These are phyloP conservation scores for Gnatocerus cornutus DNA, from an alignment of 2,888 invertebrate genomes.

Conservation along the genomic window DNA sequence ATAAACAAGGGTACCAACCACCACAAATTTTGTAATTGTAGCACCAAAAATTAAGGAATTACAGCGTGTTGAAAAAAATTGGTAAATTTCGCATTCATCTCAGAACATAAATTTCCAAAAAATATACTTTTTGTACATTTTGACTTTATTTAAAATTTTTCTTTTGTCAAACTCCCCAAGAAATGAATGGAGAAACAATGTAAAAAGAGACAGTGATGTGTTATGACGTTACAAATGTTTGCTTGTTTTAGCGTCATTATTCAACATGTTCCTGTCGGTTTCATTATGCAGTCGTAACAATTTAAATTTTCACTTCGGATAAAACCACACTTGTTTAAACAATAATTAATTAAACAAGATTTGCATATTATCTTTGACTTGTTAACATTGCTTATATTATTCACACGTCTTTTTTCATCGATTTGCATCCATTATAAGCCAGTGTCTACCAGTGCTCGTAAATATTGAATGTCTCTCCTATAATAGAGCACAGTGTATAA, in stretches of 20 bases:
- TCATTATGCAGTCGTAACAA: neutral
- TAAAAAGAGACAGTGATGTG: conserved; percentile 1
- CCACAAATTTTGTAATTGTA: no score
- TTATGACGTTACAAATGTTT: neutral
- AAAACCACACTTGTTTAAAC: neutral
- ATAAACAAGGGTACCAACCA: no score
- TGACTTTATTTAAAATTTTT: no score
- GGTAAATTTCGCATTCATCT: no score
- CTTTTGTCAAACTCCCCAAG: no score
- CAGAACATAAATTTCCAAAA: no score
- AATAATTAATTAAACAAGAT: conserved; percentile 1
- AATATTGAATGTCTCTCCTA: conserved; percentile 19
- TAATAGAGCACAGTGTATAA: conserved; percentile 10
- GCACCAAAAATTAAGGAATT: no score
- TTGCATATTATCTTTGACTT: conserved; percentile 16
- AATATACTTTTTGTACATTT: no score
- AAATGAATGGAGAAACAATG: neutral
- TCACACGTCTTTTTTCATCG: conserved; percentile 13
- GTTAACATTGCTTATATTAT: conserved; percentile 12
- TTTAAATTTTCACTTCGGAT: neutral
- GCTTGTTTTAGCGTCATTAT: neutral
- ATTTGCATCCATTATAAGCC: neutral
- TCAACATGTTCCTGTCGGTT: neutral
- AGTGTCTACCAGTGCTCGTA: conserved; percentile 1
- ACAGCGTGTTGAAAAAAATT: no score